Conservation (phyloP, 2,888 invertebrate genomes). For the Pantelozetes paolii region DNA sequence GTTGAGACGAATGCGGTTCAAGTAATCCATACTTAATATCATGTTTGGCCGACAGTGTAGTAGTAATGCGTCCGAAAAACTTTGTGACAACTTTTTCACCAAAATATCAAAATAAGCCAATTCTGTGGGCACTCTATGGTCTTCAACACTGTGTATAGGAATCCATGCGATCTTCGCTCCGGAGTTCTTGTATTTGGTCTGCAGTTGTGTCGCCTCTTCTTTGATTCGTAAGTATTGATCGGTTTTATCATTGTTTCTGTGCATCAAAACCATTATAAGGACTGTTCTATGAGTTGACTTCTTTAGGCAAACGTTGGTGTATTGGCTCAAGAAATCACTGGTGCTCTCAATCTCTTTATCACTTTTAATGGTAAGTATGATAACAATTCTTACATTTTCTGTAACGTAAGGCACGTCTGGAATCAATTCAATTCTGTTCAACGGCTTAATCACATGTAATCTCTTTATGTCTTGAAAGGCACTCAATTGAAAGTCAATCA, state of each 20-base stretch:
- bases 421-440: slow-evolving; percentile 81
- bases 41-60: slow-evolving; percentile 65
- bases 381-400: slow-evolving; percentile 64
- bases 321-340: slow-evolving; percentile 66
- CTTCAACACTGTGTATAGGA: slow-evolving; percentile 50
- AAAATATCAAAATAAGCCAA: slow-evolving; percentile 66
- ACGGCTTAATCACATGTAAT: slow-evolving; percentile 73
- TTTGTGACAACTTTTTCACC: slow-evolving; percentile 63
- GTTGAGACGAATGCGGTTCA: slow-evolving; percentile 92
- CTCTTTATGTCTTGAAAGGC: slow-evolving; percentile 52
- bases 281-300: slow-evolving; percentile 70
- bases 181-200: slow-evolving; percentile 59
- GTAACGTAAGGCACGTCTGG: slow-evolving; percentile 86
- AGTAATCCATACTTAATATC: slow-evolving; percentile 73
- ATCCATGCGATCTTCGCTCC: slow-evolving; percentile 60
- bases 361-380: slow-evolving; percentile 66
- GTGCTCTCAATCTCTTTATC: slow-evolving; percentile 56
- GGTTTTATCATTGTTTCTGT: slow-evolving; percentile 53
- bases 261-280: slow-evolving; percentile 66
- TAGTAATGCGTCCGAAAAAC: slow-evolving; percentile 62
- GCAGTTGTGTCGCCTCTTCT: slow-evolving; percentile 61
- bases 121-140: slow-evolving; percentile 50
- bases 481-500: slow-evolving; percentile 60
- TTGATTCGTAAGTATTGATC: slow-evolving; percentile 64
- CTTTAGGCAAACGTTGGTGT: slow-evolving; percentile 67